phyloP scores from a whole-genome alignment of 1,140 invertebrate genomes.

The Coenobita brevimanus region DNA sequence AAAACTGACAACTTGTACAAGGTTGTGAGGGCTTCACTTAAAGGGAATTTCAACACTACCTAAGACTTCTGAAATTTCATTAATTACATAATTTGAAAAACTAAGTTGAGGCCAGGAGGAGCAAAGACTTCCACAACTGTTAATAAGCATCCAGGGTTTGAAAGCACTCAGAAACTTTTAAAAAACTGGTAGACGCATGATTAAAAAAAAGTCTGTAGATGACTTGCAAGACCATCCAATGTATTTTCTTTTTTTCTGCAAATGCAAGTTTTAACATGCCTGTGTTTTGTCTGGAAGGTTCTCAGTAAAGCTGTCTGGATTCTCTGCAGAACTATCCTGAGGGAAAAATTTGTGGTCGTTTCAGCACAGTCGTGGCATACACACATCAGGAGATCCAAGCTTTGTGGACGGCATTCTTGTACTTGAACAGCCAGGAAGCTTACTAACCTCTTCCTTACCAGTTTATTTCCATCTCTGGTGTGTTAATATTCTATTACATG shows the following conservation, averaged over 20 bases:
- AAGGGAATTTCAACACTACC: too few species aligned
- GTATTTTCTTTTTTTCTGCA: constrained; percentile 46
- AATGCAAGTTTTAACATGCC: constrained; percentile 65
- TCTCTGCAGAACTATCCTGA: constrained; percentile 62
- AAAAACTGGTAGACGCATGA: constrained; percentile 6
- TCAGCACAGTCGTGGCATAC: constrained; percentile 23
- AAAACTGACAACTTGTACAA: too few species aligned
- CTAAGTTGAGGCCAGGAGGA: background rate
- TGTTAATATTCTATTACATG: too few species aligned
- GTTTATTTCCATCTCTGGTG: too few species aligned
- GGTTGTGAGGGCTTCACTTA: too few species aligned
- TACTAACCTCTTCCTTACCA: too few species aligned
- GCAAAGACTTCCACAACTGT: background rate
- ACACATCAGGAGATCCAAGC: constrained; percentile 4
- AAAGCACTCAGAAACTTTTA: constrained; percentile 20
- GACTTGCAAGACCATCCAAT: constrained; percentile 55
- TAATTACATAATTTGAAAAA: background rate
- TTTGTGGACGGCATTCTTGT: too few species aligned
- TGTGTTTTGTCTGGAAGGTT: constrained; percentile 54
- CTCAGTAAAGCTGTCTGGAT: constrained; percentile 63
- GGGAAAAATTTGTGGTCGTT: constrained; percentile 49
- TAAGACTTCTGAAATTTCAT: background rate
- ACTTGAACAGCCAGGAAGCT: too few species aligned
- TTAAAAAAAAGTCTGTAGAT: constrained; percentile 29
- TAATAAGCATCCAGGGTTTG: constrained; percentile 11